Evolutionary conservation across 2,113 vertebrate species (phyloP).

Genomic region (Smithornis capensis): DNA sequence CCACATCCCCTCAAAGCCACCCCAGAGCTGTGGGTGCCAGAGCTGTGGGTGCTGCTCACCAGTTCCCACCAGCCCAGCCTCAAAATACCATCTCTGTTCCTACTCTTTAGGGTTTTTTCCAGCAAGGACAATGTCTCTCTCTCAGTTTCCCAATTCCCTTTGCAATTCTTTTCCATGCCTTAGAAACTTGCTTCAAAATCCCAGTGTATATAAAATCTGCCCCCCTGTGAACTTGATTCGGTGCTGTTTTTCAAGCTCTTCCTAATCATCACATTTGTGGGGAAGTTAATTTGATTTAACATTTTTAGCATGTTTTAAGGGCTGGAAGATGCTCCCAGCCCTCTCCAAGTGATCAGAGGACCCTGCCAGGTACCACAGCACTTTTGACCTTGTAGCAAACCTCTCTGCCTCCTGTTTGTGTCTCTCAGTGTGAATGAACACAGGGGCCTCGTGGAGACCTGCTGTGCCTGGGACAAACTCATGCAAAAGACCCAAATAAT

Average conservation of each 20-base stretch:
- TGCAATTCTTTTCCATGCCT: background rate
- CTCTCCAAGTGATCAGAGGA: background rate
- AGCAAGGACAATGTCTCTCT: background rate
- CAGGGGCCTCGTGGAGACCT: background rate
- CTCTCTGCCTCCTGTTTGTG: background rate
- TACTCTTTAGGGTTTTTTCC: rapidly evolving
- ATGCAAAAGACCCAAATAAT: slow-evolving; percentile 41
- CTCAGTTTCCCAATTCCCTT: background rate
- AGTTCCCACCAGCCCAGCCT: background rate
- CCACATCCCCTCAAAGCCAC: background rate
- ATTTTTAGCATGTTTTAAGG: background rate
- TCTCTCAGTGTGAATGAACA: rapidly evolving
- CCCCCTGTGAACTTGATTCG: background rate
- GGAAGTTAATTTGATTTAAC: background rate
- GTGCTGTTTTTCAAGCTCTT: background rate
- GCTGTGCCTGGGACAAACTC: slow-evolving; percentile 9
- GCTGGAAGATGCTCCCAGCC: background rate
- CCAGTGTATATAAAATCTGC: background rate
- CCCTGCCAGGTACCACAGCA: background rate
- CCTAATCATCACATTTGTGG: rapidly evolving
- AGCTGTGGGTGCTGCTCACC: rapidly evolving
- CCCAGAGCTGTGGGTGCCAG: rapidly evolving
- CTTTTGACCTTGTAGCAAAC: background rate
- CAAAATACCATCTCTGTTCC: background rate
- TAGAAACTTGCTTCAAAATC: background rate